Percentiles rank a stretch among this genome's conserved stretches.
Conservation (phyloP, 92 coral and sea anemone genomes). For the Porites lobata region DNA sequence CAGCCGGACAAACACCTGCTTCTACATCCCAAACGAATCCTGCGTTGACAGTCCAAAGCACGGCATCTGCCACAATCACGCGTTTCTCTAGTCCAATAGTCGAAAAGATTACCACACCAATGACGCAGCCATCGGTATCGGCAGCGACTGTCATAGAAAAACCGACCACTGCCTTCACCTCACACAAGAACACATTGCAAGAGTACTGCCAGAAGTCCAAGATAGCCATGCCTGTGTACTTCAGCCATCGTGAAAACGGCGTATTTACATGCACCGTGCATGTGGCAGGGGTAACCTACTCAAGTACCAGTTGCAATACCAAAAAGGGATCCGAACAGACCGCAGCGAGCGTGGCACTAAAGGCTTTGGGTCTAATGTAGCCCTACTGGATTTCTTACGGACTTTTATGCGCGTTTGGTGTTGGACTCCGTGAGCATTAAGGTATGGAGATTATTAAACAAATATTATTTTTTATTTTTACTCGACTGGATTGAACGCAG, state of each 20-base stretch:
- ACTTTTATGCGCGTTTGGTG: background rate
- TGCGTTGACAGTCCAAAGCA: background rate
- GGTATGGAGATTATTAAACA: constrained; percentile 14
- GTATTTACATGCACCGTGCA: constrained; percentile 73
- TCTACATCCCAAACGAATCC: background rate
- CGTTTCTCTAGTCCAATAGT: constrained; percentile 12
- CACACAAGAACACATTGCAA: constrained; percentile 93
- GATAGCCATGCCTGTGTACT: constrained; percentile 77
- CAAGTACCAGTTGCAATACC: constrained; percentile 85
- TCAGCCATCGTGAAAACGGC: constrained; percentile 68
- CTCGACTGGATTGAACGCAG: background rate
- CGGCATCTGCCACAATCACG: background rate
- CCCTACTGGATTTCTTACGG: background rate
- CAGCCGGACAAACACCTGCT: background rate
- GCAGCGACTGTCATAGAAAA: background rate
- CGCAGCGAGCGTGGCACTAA: constrained; percentile 90
- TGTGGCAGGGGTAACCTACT: constrained; percentile 74
- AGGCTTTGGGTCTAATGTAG: constrained; percentile 77
- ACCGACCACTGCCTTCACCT: constrained; percentile 44
- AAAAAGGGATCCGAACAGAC: constrained; percentile 97
- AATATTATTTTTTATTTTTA: no score
- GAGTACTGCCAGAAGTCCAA: constrained; percentile 92
- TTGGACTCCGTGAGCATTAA: background rate
- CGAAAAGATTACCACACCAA: constrained; percentile 14
- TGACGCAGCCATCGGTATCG: background rate